Conservation (phyloP, 2,797 vertebrate species). For the Rhinella marina region DNA sequence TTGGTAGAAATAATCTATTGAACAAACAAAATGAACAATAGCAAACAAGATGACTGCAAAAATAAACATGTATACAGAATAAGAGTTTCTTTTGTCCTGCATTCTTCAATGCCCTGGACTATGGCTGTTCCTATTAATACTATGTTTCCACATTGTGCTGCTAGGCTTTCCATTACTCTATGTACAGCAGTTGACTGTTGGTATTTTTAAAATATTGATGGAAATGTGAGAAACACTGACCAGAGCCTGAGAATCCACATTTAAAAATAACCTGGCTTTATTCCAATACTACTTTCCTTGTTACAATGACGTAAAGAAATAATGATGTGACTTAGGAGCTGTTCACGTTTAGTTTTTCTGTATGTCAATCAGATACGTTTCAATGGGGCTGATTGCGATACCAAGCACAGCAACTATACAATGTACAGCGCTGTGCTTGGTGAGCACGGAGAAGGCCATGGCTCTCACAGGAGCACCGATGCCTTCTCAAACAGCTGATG, state of each 20-base stretch:
- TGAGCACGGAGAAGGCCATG: too few species aligned
- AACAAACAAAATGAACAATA: neutral
- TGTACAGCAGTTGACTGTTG: neutral
- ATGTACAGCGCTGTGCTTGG: too few species aligned
- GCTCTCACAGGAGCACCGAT: too few species aligned
- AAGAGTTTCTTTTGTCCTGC: neutral
- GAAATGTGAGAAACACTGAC: slow-evolving; percentile 28
- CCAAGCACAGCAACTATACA: too few species aligned
- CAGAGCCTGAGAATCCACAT: neutral
- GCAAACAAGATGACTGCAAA: neutral
- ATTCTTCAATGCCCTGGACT: neutral
- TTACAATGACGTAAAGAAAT: slow-evolving; percentile 3
- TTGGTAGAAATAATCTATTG: too few species aligned
- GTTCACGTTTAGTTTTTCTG: too few species aligned
- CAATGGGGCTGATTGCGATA: too few species aligned
- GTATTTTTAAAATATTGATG: slow-evolving; percentile 34
- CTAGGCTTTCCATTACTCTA: neutral
- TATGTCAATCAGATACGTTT: too few species aligned
- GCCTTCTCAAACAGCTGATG: too few species aligned
- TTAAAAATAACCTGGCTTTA: slow-evolving; percentile 33
- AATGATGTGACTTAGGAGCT: neutral
- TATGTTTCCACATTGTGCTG: neutral
- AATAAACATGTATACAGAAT: neutral
- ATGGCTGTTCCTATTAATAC: neutral
- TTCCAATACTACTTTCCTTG: slow-evolving; percentile 26